These are phyloP conservation scores for Platichthys stellatus DNA, from an alignment of 2,113 vertebrate species.

Conservation along the genomic window DNA sequence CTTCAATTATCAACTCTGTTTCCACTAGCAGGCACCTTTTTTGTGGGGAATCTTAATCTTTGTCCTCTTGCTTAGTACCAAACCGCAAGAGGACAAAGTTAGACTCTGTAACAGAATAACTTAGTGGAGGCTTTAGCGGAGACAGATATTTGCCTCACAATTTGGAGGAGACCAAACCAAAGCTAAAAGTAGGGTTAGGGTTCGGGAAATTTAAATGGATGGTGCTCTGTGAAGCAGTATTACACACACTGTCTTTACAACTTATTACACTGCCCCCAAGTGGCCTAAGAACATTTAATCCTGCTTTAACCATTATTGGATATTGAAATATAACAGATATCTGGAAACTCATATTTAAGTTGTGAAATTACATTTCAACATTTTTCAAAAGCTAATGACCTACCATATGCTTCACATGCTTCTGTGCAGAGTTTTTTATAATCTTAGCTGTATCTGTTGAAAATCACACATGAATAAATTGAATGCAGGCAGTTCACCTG, in stretches of 20 bases:
- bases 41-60: too few species aligned
- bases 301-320: not conserved
- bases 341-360: not conserved
- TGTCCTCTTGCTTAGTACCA: too few species aligned
- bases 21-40: too few species aligned
- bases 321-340: not conserved
- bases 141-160: not conserved
- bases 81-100: too few species aligned
- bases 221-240: too few species aligned
- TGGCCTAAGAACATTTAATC: not conserved
- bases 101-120: too few species aligned
- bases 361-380: not conserved
- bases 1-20: too few species aligned
- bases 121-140: too few species aligned
- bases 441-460: conserved; percentile 9
- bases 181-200: too few species aligned
- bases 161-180: not conserved
- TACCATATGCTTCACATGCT: conserved; percentile 11
- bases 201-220: too few species aligned
- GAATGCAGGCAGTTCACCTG: conserved; percentile 16
- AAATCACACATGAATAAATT: conserved; percentile 38
- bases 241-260: too few species aligned
- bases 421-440: conserved; percentile 23
- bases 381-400: not conserved
- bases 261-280: too few species aligned